phyloP scores from a whole-genome alignment of 1,140 invertebrate genomes.

The Drosophila littoralis region DNA sequence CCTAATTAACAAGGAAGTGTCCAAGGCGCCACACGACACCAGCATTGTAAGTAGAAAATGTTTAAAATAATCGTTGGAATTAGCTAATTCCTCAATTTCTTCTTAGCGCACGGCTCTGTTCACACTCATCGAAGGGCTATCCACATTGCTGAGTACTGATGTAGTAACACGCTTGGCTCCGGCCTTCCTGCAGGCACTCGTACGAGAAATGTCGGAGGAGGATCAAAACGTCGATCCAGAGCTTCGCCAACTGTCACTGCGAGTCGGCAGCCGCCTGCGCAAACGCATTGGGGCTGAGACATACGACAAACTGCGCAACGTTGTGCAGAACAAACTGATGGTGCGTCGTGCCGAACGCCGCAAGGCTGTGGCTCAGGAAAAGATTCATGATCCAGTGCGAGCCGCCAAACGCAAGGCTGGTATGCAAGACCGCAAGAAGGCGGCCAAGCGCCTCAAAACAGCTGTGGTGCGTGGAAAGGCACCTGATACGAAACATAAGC shows the following conservation, averaged over 20 bases:
- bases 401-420: conserved; percentile 88
- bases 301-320: conserved; percentile 87
- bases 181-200: conserved; percentile 88
- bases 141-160: conserved; percentile 85
- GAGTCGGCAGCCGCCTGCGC: conserved; percentile 88
- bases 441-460: conserved; percentile 71
- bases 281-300: conserved; percentile 87
- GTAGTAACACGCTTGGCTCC: conserved; percentile 85
- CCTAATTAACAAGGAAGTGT: conserved; percentile 87
- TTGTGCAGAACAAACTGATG: conserved; percentile 86
- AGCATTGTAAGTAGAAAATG: conserved; percentile 84
- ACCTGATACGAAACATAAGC: conserved; percentile 70
- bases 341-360: conserved; percentile 88
- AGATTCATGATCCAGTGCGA: conserved; percentile 89
- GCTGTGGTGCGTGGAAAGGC: conserved; percentile 78
- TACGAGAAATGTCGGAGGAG: conserved; percentile 88
- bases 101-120: conserved; percentile 88
- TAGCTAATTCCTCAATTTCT: background rate
- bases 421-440: conserved; percentile 77
- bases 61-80: background rate
- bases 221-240: conserved; percentile 86
- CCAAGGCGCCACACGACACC: conserved; percentile 84
- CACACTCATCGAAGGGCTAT: conserved; percentile 89
- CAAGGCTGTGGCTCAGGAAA: conserved; percentile 87
- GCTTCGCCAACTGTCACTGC: conserved; percentile 87